phyloP scores from a whole-genome alignment of 2,113 vertebrate species.

The Trichomycterus rosablanca region DNA sequence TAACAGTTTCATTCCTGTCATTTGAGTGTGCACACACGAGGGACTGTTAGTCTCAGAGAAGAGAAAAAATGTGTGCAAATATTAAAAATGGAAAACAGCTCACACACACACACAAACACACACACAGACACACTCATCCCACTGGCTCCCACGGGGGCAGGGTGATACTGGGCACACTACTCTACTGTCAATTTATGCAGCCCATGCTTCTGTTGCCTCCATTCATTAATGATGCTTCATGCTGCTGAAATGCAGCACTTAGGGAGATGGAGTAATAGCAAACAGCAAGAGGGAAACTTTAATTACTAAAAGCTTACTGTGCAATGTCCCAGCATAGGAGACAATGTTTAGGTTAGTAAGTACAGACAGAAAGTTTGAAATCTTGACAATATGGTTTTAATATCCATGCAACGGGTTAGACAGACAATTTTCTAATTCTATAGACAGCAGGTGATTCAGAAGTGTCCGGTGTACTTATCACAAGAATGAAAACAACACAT shows the following conservation, averaged over 20 bases:
- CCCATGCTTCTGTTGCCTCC: slow-evolving; percentile 70
- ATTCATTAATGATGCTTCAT: slow-evolving; percentile 54
- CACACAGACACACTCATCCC: slow-evolving; percentile 69
- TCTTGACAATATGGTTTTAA: too few relatives aligned
- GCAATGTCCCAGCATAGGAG: slow-evolving; percentile 9
- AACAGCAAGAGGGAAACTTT: slow-evolving; percentile 40
- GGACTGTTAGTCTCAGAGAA: slow-evolving; percentile 46
- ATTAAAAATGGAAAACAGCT: slow-evolving; percentile 59
- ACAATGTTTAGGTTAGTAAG: too few relatives aligned
- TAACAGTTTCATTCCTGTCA: slow-evolving; percentile 44
- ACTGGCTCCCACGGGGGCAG: slow-evolving; percentile 63
- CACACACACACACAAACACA: slow-evolving; percentile 70
- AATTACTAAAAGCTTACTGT: slow-evolving; percentile 40
- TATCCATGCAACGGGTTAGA: too few relatives aligned
- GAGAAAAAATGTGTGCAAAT: slow-evolving; percentile 62
- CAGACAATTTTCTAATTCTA: too few relatives aligned
- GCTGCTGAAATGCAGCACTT: slow-evolving; percentile 43
- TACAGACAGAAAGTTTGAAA: too few relatives aligned
- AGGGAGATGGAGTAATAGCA: slow-evolving; percentile 39
- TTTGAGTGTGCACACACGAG: slow-evolving; percentile 41
- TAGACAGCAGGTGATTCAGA: too few relatives aligned
- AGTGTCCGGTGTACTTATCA: too few relatives aligned
- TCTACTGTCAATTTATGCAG: slow-evolving; percentile 71
- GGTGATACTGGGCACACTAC: slow-evolving; percentile 72
- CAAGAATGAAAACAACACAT: too few relatives aligned